Base-by-base conservation (phyloP, 2,797 vertebrate genomes). In the Eulemur albifrons region DNA sequence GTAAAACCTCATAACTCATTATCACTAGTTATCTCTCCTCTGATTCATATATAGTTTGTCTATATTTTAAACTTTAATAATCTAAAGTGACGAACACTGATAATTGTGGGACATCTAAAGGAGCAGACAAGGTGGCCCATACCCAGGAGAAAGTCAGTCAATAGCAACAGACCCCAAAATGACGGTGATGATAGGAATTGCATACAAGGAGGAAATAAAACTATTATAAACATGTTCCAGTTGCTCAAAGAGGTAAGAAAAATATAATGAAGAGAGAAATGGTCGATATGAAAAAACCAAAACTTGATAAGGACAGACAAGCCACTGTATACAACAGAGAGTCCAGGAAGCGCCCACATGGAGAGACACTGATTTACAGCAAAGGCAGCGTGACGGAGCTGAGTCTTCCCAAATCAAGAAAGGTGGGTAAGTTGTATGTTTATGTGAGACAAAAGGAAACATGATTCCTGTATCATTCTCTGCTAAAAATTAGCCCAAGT, bases 391-490 rank as follows among this genome's bases (percentile, higher is more conserved):
- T 25, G 23, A 15, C 18, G 7, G 32, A 40, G 20, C 57, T n/a
- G 12, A 40, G 18, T 32, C 18, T 69, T 80, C 11, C 21, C 48
- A 32, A 20, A 17, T 4, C 7, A 7, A 21, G 10, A 23, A 5
- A 4, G 13, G 40, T 11, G 23, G 2, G 15, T 20, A 54, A 12
- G 38, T 9, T 1, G 0, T 7, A 13, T 23, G 18, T 32, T 65
- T 32, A 8, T 2, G 4, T 35, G 23, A 27, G 32, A 27, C 40
- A 18, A 52, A 65, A 5, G 25, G 11, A 38, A 61, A 38, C 3
- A 1, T 23, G 23, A 30, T 52, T 87, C n/a, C 40, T 4, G 3
- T 1, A 12, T 25, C 18, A n/a, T 5, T 27, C 52, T 21, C 30
- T 18, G 5, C 20, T 35, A n/a, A 20, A 72, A 9, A 7, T 45